Conservation (phyloP, 1,140 invertebrate species). For the Conus betulinus region DNA sequence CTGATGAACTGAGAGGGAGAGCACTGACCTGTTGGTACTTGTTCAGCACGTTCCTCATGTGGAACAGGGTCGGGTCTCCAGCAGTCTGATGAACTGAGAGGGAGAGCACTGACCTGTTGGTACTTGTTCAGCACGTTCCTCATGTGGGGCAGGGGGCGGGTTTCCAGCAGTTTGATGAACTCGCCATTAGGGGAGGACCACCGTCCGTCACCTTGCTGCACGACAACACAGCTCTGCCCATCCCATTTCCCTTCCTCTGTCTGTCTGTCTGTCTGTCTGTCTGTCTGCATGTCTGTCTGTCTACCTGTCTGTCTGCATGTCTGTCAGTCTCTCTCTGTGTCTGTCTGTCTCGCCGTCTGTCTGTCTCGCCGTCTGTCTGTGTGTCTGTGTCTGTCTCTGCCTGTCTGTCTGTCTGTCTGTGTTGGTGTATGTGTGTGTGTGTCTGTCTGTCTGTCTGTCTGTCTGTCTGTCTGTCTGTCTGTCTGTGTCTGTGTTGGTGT, state of each 20-base stretch:
- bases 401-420: no score
- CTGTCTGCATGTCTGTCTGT: no score
- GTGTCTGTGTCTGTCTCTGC: no score
- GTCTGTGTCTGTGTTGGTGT: no score
- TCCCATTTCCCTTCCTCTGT: not conserved
- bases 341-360: no score
- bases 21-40: slow-evolving; percentile 35
- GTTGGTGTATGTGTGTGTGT: no score
- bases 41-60: slow-evolving; percentile 57
- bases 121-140: slow-evolving; percentile 56
- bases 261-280: no score
- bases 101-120: slow-evolving; percentile 36
- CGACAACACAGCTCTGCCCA: not conserved
- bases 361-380: no score
- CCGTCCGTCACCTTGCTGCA: slow-evolving; percentile 65
- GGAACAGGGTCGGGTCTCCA: slow-evolving; percentile 51
- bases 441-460: no score
- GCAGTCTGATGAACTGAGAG: slow-evolving; percentile 63
- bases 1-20: slow-evolving; percentile 51
- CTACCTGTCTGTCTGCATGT: no score
- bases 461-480: no score
- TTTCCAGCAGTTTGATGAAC: slow-evolving; percentile 61
- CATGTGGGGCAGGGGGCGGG: slow-evolving; percentile 54
- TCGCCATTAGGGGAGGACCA: slow-evolving; percentile 61
- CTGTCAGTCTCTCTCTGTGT: no score